Base-by-base conservation (phyloP, 2,888 invertebrate species). In the Hirudinaria manillensis region DNA sequence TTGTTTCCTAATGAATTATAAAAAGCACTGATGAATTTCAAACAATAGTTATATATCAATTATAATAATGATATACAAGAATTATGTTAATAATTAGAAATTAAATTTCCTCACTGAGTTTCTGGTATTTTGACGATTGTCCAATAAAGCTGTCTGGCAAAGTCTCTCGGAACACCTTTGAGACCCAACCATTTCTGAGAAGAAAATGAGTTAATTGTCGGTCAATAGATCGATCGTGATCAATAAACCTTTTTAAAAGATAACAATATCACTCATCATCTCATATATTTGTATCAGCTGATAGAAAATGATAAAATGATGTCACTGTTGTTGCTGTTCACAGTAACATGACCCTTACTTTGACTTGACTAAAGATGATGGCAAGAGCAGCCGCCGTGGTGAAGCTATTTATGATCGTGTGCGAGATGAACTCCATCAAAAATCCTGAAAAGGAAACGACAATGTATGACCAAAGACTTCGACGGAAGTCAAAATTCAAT, bases 331-430 rank as follows among this genome's bases (percentile, higher is more conserved):
- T n/a, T n/a, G 13, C 45, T 7, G 45, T 1, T 16, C 6, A 7
- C 13, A 45, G 16, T 10, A 45, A 45, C 13, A 10, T 7, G 45
- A 45, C 45, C n/a, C 70, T 34, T 16, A 77, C 77, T 70, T 76
- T 77, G 65, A 77, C 51, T 36, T 77, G 77, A 27, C 77, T 75
- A 53, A 77, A 77, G 24, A 82, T 83, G 29, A 85, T 85, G 3
- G 83, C 84, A 34, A 85, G 82, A 70, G 85, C 84, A 10, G 85
- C 85, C 53, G 85, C 84, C n/a, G 84, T 83, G 0, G 85, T 85
- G 79, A 85, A 85, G 34, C 84, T 83, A 78, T 83, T 84, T 77
- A 85, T 83, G 55, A 85, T 85, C 10, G 85, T 83, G 76, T 82
- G 82, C 0, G 85, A 84, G 53, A 85, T 84, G 78, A 83, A 85